Base-by-base conservation (phyloP, 2,797 vertebrate genomes). In the Lepidocolaptes lacrymiger region DNA sequence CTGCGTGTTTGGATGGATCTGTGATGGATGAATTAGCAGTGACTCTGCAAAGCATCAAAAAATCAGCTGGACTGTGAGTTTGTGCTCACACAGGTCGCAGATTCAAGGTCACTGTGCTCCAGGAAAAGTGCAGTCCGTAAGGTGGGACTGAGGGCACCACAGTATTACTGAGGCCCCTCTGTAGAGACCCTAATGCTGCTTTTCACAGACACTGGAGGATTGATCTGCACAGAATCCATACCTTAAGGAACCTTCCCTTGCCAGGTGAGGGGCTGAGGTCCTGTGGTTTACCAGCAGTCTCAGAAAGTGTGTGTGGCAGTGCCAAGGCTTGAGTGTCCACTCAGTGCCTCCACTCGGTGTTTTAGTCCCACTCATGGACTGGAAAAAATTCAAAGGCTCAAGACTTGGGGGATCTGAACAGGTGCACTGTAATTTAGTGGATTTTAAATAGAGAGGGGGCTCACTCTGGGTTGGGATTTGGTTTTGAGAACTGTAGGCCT, bases 1-100 rank as follows among this genome's bases (percentile, higher is more conserved):
- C 73, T 90, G 73, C 17, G 58, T 86, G 83, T 85, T 79, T 77
- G 96, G 79, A 11, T 94, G 15, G 48, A 34, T 76, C 87, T 52
- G 63, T 88, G 92, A 89, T 79, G 79, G 85, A 92, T 92, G 83
- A 22, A 24, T 27, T 66, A 26, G 75, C 30, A 7, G 85, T 10
- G 72, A 20, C 71, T 64, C 71, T 88, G 74, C 80, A 54, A 73
- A 24, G 55, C 48, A 7, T 14, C 10, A 43, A 41, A 17, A 55
- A 83, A 14, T 4, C 66, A 71, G 69, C 85, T 56, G 8, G 61
- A 34, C 48, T 76, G 82, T 6, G 73, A 82, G 59, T 34, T 23
- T 26, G 10, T 27, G 71, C 74, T 88, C 74, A 18, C 16, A 14
- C 11, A 6, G 55, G 52, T 75, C 76, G 66, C 48, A 61, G 67